Conservation (phyloP, 2,113 vertebrate species). For the Oryzias woworae region DNA sequence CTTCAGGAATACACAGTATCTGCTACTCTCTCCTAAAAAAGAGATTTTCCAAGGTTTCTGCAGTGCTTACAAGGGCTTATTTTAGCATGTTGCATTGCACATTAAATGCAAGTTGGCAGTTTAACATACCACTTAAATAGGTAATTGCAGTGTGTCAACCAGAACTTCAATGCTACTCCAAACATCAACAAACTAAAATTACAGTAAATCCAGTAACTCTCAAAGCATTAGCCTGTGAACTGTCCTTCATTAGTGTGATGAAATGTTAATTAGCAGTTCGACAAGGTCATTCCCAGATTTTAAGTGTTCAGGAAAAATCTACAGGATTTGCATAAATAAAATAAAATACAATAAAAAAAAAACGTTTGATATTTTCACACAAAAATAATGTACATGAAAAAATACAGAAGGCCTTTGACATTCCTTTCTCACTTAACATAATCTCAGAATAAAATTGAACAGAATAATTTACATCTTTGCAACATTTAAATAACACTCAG, state of each 20-base stretch:
- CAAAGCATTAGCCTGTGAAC: slow-evolving; percentile 70
- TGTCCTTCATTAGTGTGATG: slow-evolving; percentile 81
- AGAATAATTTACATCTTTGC: slow-evolving; percentile 96
- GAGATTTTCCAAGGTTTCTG: slow-evolving; percentile 62
- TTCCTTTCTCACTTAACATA: slow-evolving; percentile 91
- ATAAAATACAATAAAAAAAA: slow-evolving; percentile 74
- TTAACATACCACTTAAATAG: slow-evolving; percentile 79
- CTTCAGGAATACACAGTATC: slow-evolving; percentile 53
- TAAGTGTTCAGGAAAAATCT: slow-evolving; percentile 69
- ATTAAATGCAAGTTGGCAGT: slow-evolving; percentile 77
- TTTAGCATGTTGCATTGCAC: slow-evolving; percentile 77
- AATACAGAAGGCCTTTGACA: slow-evolving; percentile 94
- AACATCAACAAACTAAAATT: slow-evolving; percentile 79
- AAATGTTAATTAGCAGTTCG: slow-evolving; percentile 82
- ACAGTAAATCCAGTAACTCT: slow-evolving; percentile 88
- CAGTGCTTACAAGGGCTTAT: slow-evolving; percentile 68
- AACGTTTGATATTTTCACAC: slow-evolving; percentile 84
- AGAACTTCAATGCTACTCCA: slow-evolving; percentile 68
- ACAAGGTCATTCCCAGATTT: slow-evolving; percentile 63
- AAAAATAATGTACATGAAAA: slow-evolving; percentile 89
- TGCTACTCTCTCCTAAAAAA: slow-evolving; percentile 62
- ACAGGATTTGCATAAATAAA: slow-evolving; percentile 82
- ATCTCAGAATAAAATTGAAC: slow-evolving; percentile 92
- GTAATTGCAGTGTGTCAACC: slow-evolving; percentile 74
- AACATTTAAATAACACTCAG: slow-evolving; percentile 89